Percentiles rank a stretch among this genome's conserved stretches.
phyloP scores from a whole-genome alignment of 23 tunicate genomes.

The Aplidium turbinatum region DNA sequence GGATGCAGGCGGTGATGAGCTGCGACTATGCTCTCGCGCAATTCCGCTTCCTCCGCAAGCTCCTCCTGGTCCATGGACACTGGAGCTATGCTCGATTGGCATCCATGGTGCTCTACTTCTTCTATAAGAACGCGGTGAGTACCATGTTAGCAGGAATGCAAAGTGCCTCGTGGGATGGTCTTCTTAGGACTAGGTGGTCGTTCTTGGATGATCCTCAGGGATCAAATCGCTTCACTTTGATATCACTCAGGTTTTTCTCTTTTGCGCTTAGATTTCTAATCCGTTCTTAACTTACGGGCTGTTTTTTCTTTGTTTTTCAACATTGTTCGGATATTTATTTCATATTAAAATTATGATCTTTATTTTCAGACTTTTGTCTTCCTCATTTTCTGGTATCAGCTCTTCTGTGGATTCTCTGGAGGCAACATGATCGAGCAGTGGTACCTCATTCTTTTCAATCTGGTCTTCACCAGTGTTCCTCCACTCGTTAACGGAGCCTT shows the following conservation, averaged over 20 bases:
- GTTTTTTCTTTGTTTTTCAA: background rate
- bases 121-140: conserved; percentile 97
- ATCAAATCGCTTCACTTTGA: no score
- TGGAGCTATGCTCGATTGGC: conserved; percentile 97
- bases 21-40: conserved; percentile 97
- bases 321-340: no score
- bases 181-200: no score
- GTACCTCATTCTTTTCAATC: conserved; percentile 90
- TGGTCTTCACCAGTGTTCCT: conserved; percentile 93
- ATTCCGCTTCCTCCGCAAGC: conserved; percentile 82
- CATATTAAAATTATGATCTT: no score
- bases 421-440: conserved; percentile 94
- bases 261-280: no score
- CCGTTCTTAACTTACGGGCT: background rate
- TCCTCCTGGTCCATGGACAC: conserved; percentile 96
- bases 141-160: no score
- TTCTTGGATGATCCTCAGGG: no score
- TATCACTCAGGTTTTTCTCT: no score
- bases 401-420: conserved; percentile 89
- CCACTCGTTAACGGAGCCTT: conserved; percentile 96
- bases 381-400: conserved; percentile 96
- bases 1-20: conserved; percentile 99
- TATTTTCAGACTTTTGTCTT: conserved; percentile 93
- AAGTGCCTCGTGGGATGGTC: no score
- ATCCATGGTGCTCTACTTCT: conserved; percentile 93